Evolutionary conservation across 2,888 invertebrate genomes (phyloP), one percentile per base, ranked within the genome.

Genomic region (Latheticus oryzae): DNA sequence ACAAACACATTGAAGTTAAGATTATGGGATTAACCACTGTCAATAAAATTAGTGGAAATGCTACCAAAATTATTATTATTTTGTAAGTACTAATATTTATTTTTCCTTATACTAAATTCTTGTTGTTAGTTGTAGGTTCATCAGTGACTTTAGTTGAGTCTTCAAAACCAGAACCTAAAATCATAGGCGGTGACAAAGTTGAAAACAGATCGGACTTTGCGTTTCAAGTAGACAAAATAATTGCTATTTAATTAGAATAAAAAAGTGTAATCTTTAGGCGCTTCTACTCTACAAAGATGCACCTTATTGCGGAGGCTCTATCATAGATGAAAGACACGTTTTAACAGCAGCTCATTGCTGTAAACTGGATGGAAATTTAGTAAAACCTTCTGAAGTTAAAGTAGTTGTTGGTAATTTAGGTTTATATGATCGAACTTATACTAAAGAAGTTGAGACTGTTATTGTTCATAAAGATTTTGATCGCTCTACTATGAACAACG

Each of bases 271-370:
- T 11, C 11, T 12, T 33, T 2, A 55, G 55, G 55, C 19, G 9
- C 19, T 23, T 8, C 8, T 57, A 12, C 56, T 30, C 2, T 38
- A 23, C 7, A 21, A 37, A 16, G 38, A 24, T 1, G n/a, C 2
- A 3, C 52, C 32, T 17, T 23, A 21, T 26, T 58, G 58, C 26
- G 58, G 47, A 24, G 58, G 58, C n/a, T 37, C 52, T 2, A 58
- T 58, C 8, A 47, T 58, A 7, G 52, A 47, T 12, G n/a, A 38
- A 8, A 21, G 15, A 23, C 58, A 58, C 9, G 15, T 58, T 2
- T 26, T 58, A 30, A 58, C 58, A 5, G 58, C 58, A 7, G 28
- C 32, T 5, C 52, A 58, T 40, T 58, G 58, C 24, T 56, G 56
- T 26, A 9, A 26, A n/a, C 28, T 38, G 7, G n/a, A 40, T 1